Evolutionary conservation across 1,140 invertebrate genomes (phyloP), one percentile per base, ranked within the genome.

Genomic region (Archegozetes longisetosus): DNA sequence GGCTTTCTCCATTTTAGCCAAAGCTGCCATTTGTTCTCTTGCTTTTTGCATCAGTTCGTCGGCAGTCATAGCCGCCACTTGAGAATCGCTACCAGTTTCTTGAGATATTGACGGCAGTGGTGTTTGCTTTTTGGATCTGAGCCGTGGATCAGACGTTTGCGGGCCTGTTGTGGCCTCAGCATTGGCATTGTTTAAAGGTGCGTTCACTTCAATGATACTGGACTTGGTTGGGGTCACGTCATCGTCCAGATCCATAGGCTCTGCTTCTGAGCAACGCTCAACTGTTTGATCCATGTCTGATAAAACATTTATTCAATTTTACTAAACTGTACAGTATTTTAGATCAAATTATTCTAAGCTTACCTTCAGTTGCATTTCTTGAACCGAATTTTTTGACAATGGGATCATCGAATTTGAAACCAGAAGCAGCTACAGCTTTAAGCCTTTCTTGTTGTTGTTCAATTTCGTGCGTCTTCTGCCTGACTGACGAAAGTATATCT

Each of bases 1-100:
- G 32, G 32, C 32, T n/a, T n/a, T n/a, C 32, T 40, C 32, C 32
- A 40, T 40, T 17, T 40, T 6, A 9, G 50, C 27, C 50, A 52
- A 28, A 9, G 14, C 22, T 6, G 57, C 57, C 57, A 58, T 58
- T 29, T 58, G 57, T 40, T 58, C 47, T 53, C 49, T 40, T 4
- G 57, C 57, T 25, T 51, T 50, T 58, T 27, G 46, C 13, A 50
- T n/a, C 2, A 58, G 26, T 46, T 58, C 57, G 49, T 58, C 57
- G 27, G 48, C 13, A 27, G 57, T 29, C 57, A 58, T 58, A 28
- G 6, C 22, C 2, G 57, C 57, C 17, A 58, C 48, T 9, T 17
- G 57, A 14, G 22, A 23, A 3, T 24, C 2, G 14, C 24, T 4
- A 51, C 32, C 32, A 6, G 23, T 26, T 6, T 13, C 13, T 13